phyloP scores from a whole-genome alignment of 2,113 vertebrate genomes.

The Tichodroma muraria region DNA sequence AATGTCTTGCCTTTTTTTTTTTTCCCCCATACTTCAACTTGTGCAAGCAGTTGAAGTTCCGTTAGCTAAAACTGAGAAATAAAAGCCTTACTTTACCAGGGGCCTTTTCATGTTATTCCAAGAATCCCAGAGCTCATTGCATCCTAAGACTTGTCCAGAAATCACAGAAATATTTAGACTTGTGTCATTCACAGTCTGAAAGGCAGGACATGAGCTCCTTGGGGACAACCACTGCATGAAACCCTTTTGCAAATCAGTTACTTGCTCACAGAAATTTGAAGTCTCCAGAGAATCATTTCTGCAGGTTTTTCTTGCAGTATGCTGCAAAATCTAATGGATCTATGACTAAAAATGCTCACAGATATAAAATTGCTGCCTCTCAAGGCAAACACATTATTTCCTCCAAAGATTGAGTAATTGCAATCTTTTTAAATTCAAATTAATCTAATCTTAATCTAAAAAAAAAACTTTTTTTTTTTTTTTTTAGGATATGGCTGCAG shows the following conservation, averaged over 20 bases:
- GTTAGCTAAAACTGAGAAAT: neutral
- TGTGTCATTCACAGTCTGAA: neutral
- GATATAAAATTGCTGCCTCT: neutral
- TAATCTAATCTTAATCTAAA: neutral
- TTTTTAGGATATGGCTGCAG: neutral
- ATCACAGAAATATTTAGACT: neutral
- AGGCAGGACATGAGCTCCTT: neutral
- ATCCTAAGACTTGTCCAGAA: neutral
- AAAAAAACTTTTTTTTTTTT: no score
- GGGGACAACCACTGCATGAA: neutral
- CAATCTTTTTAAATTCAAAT: neutral
- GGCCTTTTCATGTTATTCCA: neutral
- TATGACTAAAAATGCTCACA: neutral
- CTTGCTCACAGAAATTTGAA: neutral
- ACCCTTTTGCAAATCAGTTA: neutral
- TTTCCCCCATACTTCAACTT: neutral
- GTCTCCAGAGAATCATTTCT: neutral
- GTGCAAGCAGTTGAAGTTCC: neutral
- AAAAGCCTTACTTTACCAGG: neutral
- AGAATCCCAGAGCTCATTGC: neutral
- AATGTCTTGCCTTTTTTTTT: neutral
- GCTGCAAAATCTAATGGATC: neutral
- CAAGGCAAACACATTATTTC: neutral
- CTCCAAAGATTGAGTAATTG: neutral
- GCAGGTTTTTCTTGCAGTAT: neutral